Conservation (phyloP, 2,888 invertebrate genomes). For the Rhamphomyia laevipes region DNA sequence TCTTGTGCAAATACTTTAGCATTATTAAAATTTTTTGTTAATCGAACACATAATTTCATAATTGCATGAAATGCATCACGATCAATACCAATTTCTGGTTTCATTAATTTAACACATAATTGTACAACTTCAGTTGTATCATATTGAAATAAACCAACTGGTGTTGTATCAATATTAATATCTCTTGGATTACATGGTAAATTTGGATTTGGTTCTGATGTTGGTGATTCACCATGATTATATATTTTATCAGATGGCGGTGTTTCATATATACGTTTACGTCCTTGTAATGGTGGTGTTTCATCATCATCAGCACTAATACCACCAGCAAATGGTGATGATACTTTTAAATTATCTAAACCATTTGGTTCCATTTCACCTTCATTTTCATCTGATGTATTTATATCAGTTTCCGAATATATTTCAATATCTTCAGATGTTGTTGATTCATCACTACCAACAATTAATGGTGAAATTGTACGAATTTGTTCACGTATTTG, state of each 20-base stretch:
- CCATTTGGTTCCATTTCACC: not conserved
- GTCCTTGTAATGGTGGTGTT: not conserved
- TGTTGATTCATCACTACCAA: slow-evolving; percentile 4
- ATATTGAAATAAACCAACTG: slow-evolving; percentile 29
- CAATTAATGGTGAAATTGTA: slow-evolving; percentile 4
- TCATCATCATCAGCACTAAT: not conserved
- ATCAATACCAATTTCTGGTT: slow-evolving; percentile 49
- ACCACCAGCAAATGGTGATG: not conserved
- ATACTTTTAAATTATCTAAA: not conserved
- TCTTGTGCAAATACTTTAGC: slow-evolving; percentile 60
- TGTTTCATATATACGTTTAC: slow-evolving; percentile 4
- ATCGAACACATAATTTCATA: slow-evolving; percentile 58
- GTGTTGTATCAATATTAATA: slow-evolving; percentile 11
- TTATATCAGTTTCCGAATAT: slow-evolving; percentile 10
- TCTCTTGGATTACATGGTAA: not conserved
- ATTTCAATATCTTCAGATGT: slow-evolving; percentile 8
- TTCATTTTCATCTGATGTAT: slow-evolving; percentile 5
- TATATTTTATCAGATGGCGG: slow-evolving; percentile 1
- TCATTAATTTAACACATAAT: slow-evolving; percentile 52
- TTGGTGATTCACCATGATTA: not conserved
- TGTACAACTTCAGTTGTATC: slow-evolving; percentile 28
- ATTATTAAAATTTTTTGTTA: slow-evolving; percentile 60
- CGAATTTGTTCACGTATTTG: slow-evolving; percentile 8
- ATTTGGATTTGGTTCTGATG: not conserved
- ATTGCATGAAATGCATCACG: slow-evolving; percentile 67